phyloP scores from a whole-genome alignment of 1,140 invertebrate species.

The Anastrepha ludens region DNA sequence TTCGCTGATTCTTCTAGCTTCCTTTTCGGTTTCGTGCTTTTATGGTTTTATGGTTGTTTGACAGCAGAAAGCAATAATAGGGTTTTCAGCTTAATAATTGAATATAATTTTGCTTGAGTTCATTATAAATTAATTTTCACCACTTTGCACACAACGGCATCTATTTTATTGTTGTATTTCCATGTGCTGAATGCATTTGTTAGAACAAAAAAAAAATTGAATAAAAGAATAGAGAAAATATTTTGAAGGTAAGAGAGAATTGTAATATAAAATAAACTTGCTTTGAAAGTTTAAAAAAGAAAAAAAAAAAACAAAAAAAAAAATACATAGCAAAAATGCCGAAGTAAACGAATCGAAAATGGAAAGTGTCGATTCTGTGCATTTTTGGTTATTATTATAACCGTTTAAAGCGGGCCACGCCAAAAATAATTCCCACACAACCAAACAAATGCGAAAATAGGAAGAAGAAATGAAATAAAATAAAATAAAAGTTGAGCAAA shows the following conservation, averaged over 20 bases:
- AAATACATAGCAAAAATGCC: background rate
- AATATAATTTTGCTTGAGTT: slow-evolving; percentile 12
- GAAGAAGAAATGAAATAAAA: background rate
- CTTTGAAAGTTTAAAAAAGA: background rate
- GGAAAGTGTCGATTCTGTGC: background rate
- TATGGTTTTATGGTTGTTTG: background rate
- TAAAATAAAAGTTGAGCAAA: background rate
- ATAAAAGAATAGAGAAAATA: background rate
- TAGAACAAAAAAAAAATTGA: background rate
- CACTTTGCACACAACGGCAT: too few species aligned
- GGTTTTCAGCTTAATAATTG: background rate
- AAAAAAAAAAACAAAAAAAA: background rate
- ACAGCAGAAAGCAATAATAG: background rate
- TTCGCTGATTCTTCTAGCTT: slow-evolving; percentile 12
- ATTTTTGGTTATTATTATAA: slow-evolving; percentile 8
- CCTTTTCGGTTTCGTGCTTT: background rate
- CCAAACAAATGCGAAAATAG: background rate
- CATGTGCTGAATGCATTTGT: background rate
- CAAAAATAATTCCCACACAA: background rate
- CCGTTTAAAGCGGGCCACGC: slow-evolving; percentile 1
- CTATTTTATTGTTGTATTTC: background rate
- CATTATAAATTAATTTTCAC: slow-evolving; percentile 7
- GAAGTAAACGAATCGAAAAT: background rate
- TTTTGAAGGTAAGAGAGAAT: too few species aligned
- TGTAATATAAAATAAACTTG: too few species aligned